phyloP scores from a whole-genome alignment of 2,113 vertebrate species.

The Notarius lentiginosus region DNA sequence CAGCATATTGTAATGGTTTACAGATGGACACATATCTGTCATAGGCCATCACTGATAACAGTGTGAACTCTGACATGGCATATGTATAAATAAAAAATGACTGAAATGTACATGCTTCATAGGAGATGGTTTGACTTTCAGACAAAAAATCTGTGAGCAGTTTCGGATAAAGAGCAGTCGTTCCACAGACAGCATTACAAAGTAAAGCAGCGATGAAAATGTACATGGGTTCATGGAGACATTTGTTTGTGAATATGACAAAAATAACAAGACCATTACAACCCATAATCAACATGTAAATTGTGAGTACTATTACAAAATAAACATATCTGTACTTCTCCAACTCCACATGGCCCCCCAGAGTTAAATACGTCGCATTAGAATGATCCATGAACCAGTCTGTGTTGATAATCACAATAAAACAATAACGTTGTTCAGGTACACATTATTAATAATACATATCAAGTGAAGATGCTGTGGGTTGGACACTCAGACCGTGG shows the following conservation, averaged over 20 bases:
- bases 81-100: background rate
- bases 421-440: too few species aligned
- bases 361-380: conserved; percentile 18
- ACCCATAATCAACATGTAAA: conserved; percentile 3
- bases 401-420: background rate
- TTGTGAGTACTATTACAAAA: background rate
- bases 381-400: background rate
- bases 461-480: too few species aligned
- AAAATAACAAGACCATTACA: conserved; percentile 23
- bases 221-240: conserved; percentile 33
- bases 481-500: too few species aligned
- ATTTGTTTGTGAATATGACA: conserved; percentile 32
- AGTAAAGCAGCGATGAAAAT: conserved; percentile 35
- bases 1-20: conserved; percentile 33
- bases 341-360: conserved; percentile 17
- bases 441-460: too few species aligned
- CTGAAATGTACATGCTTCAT: background rate
- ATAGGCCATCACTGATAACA: conserved; percentile 33
- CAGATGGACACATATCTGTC: background rate
- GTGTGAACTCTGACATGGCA: conserved; percentile 9
- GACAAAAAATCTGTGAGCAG: conserved; percentile 16
- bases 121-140: background rate
- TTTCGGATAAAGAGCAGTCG: conserved; percentile 18
- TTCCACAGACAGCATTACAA: conserved; percentile 28
- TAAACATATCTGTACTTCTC: conserved; percentile 34